phyloP scores from a whole-genome alignment of 2,888 invertebrate genomes.

The Poecilobothrus nobilitatus region DNA sequence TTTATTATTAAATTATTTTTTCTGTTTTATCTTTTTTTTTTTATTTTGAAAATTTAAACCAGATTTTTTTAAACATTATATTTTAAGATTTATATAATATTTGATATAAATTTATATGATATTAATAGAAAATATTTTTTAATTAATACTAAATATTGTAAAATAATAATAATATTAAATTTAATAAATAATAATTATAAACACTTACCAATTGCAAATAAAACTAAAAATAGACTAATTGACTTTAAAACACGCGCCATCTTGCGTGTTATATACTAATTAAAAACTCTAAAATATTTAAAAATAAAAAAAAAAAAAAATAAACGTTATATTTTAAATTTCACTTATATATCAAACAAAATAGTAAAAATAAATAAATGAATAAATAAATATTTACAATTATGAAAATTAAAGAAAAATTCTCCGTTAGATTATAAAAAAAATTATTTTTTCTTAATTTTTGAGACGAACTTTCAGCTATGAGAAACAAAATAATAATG shows the following conservation, averaged over 20 bases:
- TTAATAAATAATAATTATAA: neutral
- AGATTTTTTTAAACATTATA: neutral
- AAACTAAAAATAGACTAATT: slow-evolving; percentile 39
- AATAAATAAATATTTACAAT: slow-evolving; percentile 5
- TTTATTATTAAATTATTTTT: neutral
- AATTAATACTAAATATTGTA: too few relatives aligned
- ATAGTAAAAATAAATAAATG: neutral
- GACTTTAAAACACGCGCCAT: slow-evolving; percentile 43
- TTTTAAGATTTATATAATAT: too few relatives aligned
- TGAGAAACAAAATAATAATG: neutral
- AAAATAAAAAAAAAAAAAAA: slow-evolving; percentile 16
- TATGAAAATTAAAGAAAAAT: slow-evolving; percentile 12
- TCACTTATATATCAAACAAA: neutral
- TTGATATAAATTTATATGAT: too few relatives aligned
- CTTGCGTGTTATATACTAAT: slow-evolving; percentile 33
- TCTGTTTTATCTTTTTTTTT: too few relatives aligned
- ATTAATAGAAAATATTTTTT: too few relatives aligned
- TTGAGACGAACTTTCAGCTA: neutral
- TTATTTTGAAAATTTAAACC: neutral
- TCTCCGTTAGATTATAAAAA: neutral
- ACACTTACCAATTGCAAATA: slow-evolving; percentile 39
- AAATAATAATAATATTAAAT: neutral
- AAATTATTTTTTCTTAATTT: too few relatives aligned
- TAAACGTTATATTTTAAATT: neutral
- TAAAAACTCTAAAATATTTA: slow-evolving; percentile 16